These are phyloP conservation scores for Dasysyrphus tricinctus DNA, from an alignment of 2,888 invertebrate species.

Conservation along the genomic window DNA sequence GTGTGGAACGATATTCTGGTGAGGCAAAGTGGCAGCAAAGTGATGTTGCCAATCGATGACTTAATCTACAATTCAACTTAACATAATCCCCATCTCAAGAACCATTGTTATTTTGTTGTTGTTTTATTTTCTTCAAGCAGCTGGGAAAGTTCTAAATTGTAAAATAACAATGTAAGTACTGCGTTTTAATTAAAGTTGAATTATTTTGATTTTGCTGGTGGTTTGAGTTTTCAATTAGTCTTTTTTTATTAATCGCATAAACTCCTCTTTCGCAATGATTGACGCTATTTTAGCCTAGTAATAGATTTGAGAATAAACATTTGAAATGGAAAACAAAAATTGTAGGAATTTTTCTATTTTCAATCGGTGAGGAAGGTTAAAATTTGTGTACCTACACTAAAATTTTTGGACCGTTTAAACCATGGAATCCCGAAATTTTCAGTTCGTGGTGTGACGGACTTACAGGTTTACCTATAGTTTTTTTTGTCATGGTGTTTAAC, in stretches of 20 bases:
- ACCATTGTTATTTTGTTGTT: not conserved
- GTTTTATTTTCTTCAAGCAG: not conserved
- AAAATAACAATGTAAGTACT: slow-evolving; percentile 4
- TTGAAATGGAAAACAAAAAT: too few species aligned
- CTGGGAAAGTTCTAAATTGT: slow-evolving; percentile 2
- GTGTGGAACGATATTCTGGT: not conserved
- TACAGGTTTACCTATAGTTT: too few species aligned
- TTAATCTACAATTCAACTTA: slow-evolving; percentile 30
- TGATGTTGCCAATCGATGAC: slow-evolving; percentile 38
- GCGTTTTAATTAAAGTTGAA: not conserved
- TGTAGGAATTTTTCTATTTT: too few species aligned
- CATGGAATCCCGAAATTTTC: too few species aligned
- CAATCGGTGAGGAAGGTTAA: not conserved
- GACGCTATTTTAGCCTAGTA: too few species aligned
- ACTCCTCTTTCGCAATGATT: not conserved
- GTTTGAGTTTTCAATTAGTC: not conserved
- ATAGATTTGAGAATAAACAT: too few species aligned
- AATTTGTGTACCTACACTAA: too few species aligned
- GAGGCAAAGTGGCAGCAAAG: slow-evolving; percentile 14
- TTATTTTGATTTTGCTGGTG: not conserved
- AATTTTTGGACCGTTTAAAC: too few species aligned
- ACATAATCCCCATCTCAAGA: slow-evolving; percentile 26
- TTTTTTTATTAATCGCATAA: not conserved
- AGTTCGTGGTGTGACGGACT: too few species aligned
- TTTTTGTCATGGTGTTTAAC: too few species aligned